These are phyloP conservation scores for Coelopa frigida DNA, from an alignment of 1,140 invertebrate species.

Conservation along the genomic window DNA sequence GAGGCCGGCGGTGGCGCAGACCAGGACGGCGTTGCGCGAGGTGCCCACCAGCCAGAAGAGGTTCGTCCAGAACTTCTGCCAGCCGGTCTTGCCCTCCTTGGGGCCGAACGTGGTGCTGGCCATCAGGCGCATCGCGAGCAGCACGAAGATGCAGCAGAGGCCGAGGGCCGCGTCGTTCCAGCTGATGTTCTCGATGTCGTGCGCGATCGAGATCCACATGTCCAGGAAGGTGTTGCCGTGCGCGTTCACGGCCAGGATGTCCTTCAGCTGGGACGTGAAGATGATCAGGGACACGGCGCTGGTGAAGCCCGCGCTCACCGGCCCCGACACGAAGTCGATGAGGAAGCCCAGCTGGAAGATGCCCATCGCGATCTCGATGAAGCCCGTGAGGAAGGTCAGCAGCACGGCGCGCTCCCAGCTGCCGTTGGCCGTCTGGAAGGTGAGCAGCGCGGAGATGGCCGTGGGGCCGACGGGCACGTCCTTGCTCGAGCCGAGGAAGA, in stretches of 20 bases:
- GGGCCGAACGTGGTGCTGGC: conserved; percentile 53
- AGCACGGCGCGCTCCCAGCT: conserved; percentile 71
- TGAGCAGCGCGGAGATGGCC: conserved; percentile 75
- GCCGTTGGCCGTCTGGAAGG: conserved; percentile 65
- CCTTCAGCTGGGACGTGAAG: conserved; percentile 81
- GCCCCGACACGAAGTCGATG: conserved; percentile 88
- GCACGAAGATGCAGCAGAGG: conserved; percentile 58
- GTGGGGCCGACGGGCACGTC: conserved; percentile 85
- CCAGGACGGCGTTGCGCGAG: conserved; percentile 69
- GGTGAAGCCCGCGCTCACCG: conserved; percentile 89
- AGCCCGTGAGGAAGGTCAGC: conserved; percentile 70
- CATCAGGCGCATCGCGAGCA: conserved; percentile 63
- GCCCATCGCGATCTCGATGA: conserved; percentile 79
- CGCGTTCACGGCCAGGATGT: conserved; percentile 73
- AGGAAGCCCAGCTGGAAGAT: conserved; percentile 83
- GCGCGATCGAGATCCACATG: conserved; percentile 62
- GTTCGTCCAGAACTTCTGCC: conserved; percentile 52
- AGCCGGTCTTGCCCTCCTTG: conserved; percentile 47
- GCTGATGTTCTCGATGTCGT: conserved; percentile 55
- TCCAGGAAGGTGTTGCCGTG: conserved; percentile 66
- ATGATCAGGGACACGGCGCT: conserved; percentile 90
- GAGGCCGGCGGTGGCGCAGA: conserved; percentile 56
- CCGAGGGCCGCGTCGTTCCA: conserved; percentile 66
- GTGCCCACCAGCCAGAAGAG: conserved; percentile 61
- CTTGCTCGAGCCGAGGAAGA: conserved; percentile 82